These are phyloP conservation scores for Oncorhynchus nerka DNA, from an alignment of 2,113 vertebrate species.

Conservation along the genomic window DNA sequence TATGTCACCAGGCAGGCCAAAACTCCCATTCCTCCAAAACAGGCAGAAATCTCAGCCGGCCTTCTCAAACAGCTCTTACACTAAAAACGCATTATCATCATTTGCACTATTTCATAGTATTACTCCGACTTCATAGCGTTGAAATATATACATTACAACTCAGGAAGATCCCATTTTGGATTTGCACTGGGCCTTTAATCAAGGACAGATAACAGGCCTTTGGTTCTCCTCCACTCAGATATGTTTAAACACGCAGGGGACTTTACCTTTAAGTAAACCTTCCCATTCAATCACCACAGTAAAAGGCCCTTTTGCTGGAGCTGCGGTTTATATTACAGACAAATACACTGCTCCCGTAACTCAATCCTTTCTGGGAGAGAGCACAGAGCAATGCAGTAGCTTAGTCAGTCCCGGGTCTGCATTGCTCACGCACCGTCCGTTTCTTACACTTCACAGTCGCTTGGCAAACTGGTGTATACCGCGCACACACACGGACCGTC, in stretches of 20 bases:
- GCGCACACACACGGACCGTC: background rate
- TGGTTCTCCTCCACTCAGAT: constrained; percentile 19
- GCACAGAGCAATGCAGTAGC: constrained; percentile 34
- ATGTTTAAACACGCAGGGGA: constrained; percentile 20
- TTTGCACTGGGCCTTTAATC: constrained; percentile 26
- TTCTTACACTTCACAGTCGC: constrained; percentile 16
- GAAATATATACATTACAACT: no score
- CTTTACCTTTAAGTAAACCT: constrained; percentile 2
- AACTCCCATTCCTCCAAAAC: no score
- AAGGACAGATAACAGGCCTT: constrained; percentile 26
- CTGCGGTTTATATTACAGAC: constrained; percentile 20
- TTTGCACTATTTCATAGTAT: no score
- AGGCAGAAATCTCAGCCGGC: no score
- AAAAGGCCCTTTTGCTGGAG: constrained; percentile 23
- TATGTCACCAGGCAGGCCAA: no score
- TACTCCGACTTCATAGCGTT: no score
- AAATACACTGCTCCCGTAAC: constrained; percentile 13
- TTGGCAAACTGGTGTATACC: background rate
- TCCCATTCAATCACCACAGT: constrained; percentile 39
- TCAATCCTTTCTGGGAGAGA: constrained; percentile 35
- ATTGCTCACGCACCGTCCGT: background rate
- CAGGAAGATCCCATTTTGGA: no score
- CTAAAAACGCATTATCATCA: no score
- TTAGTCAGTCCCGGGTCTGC: constrained; percentile 8
- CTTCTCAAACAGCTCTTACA: no score